Evolutionary conservation across 2,797 vertebrate genomes (phyloP).

Genomic region (Thripadectes ignobilis): DNA sequence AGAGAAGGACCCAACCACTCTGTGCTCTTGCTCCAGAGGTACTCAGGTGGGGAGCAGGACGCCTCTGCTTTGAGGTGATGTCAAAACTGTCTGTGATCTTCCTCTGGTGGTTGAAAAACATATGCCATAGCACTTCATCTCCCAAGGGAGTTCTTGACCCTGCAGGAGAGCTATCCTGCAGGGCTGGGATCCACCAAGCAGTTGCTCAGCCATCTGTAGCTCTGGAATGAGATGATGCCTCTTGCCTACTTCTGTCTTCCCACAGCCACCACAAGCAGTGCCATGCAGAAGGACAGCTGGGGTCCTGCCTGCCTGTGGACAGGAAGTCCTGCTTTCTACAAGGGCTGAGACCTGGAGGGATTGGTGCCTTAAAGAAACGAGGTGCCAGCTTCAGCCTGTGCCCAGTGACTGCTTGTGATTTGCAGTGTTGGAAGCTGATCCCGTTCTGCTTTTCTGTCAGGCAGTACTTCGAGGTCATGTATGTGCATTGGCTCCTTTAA

Average conservation of each 20-base stretch:
- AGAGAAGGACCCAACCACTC: not conserved
- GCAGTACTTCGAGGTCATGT: not conserved
- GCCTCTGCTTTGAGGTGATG: not conserved
- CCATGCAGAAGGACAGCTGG: not conserved
- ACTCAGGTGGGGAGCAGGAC: not conserved
- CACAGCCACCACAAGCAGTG: not conserved
- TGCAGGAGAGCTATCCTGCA: not conserved
- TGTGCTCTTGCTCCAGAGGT: not conserved
- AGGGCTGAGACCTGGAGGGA: not conserved
- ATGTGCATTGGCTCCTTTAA: not conserved
- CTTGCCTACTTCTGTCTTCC: not conserved
- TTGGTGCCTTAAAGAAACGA: fast-evolving
- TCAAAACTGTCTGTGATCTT: not conserved
- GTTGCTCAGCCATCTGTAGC: not conserved
- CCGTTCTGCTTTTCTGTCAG: fast-evolving
- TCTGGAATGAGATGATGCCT: not conserved
- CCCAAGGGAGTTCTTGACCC: not conserved
- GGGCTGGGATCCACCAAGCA: not conserved
- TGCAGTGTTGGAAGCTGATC: not conserved
- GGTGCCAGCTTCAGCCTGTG: fast-evolving
- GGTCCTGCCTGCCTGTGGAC: not conserved
- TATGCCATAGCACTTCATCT: not conserved
- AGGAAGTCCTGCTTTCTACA: not conserved
- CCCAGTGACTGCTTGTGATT: fast-evolving
- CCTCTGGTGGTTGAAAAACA: not conserved